These are phyloP conservation scores for Ptyas mucosa DNA, from an alignment of 2,113 vertebrate species.

Conservation along the genomic window DNA sequence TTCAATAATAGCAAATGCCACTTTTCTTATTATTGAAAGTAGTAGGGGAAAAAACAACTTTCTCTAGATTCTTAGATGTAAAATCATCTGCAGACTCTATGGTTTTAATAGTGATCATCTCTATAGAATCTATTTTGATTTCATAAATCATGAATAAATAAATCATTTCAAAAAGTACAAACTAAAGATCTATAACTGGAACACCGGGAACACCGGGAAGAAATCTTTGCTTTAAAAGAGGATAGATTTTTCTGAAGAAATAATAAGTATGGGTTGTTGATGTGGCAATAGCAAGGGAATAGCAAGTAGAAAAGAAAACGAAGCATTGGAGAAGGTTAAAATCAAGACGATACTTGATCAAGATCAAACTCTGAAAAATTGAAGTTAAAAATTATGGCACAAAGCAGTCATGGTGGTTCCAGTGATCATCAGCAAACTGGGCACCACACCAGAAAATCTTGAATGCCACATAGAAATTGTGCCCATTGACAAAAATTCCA, in stretches of 20 bases:
- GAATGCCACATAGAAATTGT: not conserved
- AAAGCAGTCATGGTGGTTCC: not conserved
- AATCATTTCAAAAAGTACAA: not conserved
- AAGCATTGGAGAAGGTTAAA: not conserved
- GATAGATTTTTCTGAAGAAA: not conserved
- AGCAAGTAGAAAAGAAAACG: not conserved
- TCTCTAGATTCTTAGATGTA: not conserved
- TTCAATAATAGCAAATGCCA: not conserved
- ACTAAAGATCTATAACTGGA: not conserved
- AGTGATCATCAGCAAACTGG: not conserved
- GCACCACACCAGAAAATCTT: not conserved
- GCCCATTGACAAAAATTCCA: not conserved
- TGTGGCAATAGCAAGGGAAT: not conserved
- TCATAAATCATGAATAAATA: not conserved
- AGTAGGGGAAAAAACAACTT: not conserved
- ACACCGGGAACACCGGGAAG: too few relatives aligned
- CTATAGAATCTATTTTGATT: not conserved
- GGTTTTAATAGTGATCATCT: not conserved
- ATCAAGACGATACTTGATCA: not conserved
- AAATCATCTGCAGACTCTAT: not conserved
- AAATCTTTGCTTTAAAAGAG: not conserved
- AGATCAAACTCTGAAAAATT: not conserved
- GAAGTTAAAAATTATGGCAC: not conserved
- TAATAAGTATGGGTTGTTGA: not conserved
- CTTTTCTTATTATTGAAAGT: not conserved